Evolutionary conservation across 2,888 invertebrate species (phyloP), one percentile per base, ranked within the genome.

Genomic region (Hoplodrina ambigua): DNA sequence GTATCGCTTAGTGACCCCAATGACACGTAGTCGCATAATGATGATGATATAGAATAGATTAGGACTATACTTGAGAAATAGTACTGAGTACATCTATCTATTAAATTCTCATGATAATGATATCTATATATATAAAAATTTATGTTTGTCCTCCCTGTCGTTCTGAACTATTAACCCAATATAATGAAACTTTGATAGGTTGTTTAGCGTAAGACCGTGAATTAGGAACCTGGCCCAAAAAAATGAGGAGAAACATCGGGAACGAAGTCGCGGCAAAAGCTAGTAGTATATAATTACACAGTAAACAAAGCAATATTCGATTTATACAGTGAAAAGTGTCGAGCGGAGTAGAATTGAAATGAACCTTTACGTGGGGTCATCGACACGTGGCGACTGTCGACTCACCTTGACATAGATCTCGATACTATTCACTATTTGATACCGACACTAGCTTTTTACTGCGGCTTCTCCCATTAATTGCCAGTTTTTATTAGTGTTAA

Each of bases 341-440:
- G 65, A 2, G 2, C 59, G 25, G 44, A 46, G 50, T 44, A 13
- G 64, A 69, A 66, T 80, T 50, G 11, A 59, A 82, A 62, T 70
- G 63, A 72, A 72, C 80, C 67, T 69, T 53, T 8, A 52, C 25
- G 70, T 46, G 55, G 71, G 83, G 75, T 83, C 83, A 69, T 57
- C 50, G 83, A 83, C 85, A 54, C 66, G 65, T 59, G 70, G 20
- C 44, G n/a, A 33, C 57, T 49, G 61, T 70, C 72, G 61, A 44
- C n/a, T 61, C 64, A 74, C 85, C 84, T 85, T 85, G 84, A 72
- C 84, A 83, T 62, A 77, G 79, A 83, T 83, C 77, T 74, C 72
- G 63, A 70, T 64, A 54, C 63, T 75, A 20, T 56, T 71, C 59
- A 44, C 58, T 56, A 58, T 69, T 69, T 56, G 33, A 78, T 82